Evolutionary conservation across 2,113 vertebrate genomes (phyloP).

Genomic region (Pelvicachromis taeniatus): DNA sequence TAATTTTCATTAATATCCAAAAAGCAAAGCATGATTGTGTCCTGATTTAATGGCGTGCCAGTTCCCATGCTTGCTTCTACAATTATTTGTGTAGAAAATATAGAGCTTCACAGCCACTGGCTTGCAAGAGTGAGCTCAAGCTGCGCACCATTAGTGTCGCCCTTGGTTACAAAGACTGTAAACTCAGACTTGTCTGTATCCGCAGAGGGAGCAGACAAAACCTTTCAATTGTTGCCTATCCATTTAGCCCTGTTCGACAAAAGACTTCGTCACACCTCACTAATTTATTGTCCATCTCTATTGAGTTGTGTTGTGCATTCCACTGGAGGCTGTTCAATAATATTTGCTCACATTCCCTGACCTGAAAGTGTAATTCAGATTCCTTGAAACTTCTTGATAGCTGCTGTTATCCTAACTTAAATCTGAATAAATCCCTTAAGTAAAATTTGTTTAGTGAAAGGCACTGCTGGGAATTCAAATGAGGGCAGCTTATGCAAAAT

Average conservation of each 20-base stretch:
- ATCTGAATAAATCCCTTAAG: constrained; percentile 25
- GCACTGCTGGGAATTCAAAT: constrained; percentile 10
- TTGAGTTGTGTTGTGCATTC: constrained; percentile 45
- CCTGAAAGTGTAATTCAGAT: constrained; percentile 39
- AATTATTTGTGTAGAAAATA: constrained; percentile 45
- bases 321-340: constrained; percentile 47
- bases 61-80: constrained; percentile 51
- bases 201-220: constrained; percentile 37
- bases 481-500: constrained; percentile 48
- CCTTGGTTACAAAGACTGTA: constrained; percentile 54
- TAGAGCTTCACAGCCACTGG: constrained; percentile 35
- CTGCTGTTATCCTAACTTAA: not conserved
- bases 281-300: constrained; percentile 61
- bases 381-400: constrained; percentile 20
- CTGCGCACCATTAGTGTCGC: constrained; percentile 62
- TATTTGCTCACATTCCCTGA: constrained; percentile 57
- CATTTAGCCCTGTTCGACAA: constrained; percentile 55
- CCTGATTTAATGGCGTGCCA: constrained; percentile 9
- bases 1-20: not conserved
- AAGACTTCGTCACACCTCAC: constrained; percentile 57
- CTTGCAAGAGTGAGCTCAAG: constrained; percentile 57
- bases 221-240: constrained; percentile 39
- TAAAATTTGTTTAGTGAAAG: not conserved
- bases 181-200: constrained; percentile 43
- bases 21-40: not conserved